Conservation (phyloP, 2,797 vertebrate species). For the Euthynnus affinis region DNA sequence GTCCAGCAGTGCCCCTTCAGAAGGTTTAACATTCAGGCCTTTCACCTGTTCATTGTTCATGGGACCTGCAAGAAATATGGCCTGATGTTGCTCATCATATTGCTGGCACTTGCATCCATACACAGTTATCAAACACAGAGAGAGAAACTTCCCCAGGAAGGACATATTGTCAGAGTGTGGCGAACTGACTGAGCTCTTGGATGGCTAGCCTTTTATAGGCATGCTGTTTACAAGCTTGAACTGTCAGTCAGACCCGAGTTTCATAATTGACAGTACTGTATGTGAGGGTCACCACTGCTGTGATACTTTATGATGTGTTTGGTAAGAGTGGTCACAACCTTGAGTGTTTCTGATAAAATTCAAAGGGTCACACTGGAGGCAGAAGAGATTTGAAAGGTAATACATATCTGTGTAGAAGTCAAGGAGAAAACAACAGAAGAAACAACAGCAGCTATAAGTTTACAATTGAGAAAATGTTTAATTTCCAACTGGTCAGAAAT, state of each 20-base stretch:
- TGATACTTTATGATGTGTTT: constrained; percentile 30
- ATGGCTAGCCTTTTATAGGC: constrained; percentile 34
- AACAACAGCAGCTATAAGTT: too few relatives aligned
- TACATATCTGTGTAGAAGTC: background rate
- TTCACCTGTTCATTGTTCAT: constrained; percentile 50
- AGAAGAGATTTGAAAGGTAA: background rate
- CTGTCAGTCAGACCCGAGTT: constrained; percentile 21
- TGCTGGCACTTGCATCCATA: constrained; percentile 35
- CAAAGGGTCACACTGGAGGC: background rate
- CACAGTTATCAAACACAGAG: constrained; percentile 43
- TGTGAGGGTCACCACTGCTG: background rate
- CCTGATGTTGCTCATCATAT: constrained; percentile 18
- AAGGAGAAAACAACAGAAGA: background rate
- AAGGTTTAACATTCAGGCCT: background rate
- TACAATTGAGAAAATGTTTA: too few relatives aligned
- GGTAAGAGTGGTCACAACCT: constrained; percentile 18
- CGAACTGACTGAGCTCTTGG: background rate
- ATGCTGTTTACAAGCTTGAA: constrained; percentile 17
- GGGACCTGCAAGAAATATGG: constrained; percentile 84
- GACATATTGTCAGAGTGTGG: constrained; percentile 32
- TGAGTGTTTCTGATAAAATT: constrained; percentile 31
- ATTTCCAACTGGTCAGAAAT: too few relatives aligned
- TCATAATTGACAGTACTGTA: constrained; percentile 3
- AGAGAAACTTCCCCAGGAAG: constrained; percentile 33
- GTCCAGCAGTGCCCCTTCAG: background rate